A percentile compares a stretch with the other conserved stretches of the same genome.
Conservation (phyloP, 1,140 invertebrate genomes). For the Choristoneura fumiferana region DNA sequence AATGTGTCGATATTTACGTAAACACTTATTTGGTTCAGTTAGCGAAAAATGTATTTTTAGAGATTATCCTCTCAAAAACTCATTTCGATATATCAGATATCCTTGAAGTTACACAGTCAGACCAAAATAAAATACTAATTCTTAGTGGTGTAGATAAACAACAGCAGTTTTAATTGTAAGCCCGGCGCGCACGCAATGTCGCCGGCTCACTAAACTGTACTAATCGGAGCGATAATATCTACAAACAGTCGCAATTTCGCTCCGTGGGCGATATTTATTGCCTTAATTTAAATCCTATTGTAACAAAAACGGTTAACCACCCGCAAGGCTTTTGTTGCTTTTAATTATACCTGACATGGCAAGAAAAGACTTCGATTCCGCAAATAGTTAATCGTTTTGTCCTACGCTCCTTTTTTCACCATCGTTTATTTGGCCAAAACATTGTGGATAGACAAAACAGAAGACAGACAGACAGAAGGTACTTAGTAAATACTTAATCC, state of each 20-base stretch:
- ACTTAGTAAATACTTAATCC: too few species aligned
- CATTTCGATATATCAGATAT: neutral
- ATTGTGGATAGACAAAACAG: too few species aligned
- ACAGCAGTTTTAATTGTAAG: conserved; percentile 39
- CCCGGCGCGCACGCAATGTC: conserved; percentile 47
- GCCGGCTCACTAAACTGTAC: conserved; percentile 43
- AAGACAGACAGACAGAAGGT: too few species aligned
- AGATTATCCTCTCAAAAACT: neutral
- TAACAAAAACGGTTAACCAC: conserved; percentile 23
- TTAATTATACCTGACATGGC: conserved; percentile 31
- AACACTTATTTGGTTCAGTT: too few species aligned
- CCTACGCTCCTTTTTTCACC: too few species aligned
- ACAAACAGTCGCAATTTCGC: conserved; percentile 43
- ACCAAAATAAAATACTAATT: conserved; percentile 14
- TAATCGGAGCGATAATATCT: conserved; percentile 47
- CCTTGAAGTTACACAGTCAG: neutral
- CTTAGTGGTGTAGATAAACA: neutral
- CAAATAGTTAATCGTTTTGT: too few species aligned
- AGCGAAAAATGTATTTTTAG: too few species aligned
- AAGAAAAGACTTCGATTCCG: too few species aligned
- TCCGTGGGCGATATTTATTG: conserved; percentile 53
- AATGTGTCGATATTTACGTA: too few species aligned
- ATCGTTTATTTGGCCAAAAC: too few species aligned
- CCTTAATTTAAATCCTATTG: conserved; percentile 51
- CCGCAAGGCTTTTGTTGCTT: neutral